Conservation (phyloP, 2,797 vertebrate genomes). For the Sebastes oblongus region DNA sequence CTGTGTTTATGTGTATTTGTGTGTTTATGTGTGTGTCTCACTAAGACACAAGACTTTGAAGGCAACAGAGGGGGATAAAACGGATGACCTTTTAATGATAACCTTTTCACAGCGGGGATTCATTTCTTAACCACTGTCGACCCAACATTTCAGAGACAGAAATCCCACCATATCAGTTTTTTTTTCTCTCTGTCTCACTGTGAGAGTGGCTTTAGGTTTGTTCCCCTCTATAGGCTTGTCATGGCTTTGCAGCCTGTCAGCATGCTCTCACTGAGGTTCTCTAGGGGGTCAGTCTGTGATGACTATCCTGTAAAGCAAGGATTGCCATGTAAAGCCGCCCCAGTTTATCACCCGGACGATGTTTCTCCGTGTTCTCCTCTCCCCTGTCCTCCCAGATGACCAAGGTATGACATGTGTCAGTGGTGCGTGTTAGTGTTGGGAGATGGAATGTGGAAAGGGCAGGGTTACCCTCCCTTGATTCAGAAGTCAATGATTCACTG, state of each 20-base stretch:
- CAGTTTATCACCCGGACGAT: conserved; percentile 56
- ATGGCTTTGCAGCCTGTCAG: conserved; percentile 52
- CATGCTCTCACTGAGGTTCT: conserved; percentile 45
- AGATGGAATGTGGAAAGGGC: conserved; percentile 51
- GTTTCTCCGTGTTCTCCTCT: conserved; percentile 50
- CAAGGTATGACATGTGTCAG: conserved; percentile 65
- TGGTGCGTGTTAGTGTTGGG: conserved; percentile 62
- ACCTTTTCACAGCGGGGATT: conserved; percentile 17
- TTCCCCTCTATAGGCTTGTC: conserved; percentile 16
- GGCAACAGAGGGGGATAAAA: conserved; percentile 8
- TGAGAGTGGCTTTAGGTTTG: background rate
- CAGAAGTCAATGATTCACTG: conserved; percentile 69
- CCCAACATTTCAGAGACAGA: background rate
- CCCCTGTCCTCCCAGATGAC: conserved; percentile 60
- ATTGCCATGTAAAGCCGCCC: conserved; percentile 61
- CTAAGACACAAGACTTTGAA: background rate
- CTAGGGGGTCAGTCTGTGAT: conserved; percentile 45
- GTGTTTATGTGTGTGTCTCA: background rate
- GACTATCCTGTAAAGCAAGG: conserved; percentile 61
- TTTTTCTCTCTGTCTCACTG: background rate
- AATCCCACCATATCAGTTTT: background rate
- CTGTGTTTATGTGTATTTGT: background rate
- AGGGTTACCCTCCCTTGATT: conserved; percentile 54
- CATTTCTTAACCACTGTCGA: conserved; percentile 27
- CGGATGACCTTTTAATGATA: conserved; percentile 30